These are phyloP conservation scores for Panthera uncia DNA, from an alignment of 2,113 vertebrate genomes.

Conservation along the genomic window DNA sequence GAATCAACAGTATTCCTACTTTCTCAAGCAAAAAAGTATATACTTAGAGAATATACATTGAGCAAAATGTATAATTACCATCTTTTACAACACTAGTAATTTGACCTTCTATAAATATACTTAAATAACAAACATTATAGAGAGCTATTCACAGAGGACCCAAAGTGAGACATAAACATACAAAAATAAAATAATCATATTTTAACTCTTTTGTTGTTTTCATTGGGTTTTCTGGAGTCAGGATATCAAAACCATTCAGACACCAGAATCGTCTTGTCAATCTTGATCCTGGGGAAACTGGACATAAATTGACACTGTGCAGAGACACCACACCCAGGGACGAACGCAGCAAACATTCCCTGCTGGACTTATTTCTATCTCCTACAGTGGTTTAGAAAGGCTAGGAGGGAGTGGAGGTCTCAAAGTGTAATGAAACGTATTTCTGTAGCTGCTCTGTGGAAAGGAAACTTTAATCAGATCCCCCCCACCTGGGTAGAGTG, in stretches of 20 bases:
- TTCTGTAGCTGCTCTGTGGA: slow-evolving; percentile 49
- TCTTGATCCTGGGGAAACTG: not conserved
- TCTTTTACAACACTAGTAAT: slow-evolving; percentile 78
- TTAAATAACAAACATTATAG: slow-evolving; percentile 85
- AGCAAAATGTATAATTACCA: slow-evolving; percentile 58
- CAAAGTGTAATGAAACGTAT: not conserved
- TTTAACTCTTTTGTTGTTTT: slow-evolving; percentile 45
- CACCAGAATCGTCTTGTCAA: not conserved
- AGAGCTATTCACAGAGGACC: slow-evolving; percentile 74
- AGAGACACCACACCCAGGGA: not conserved
- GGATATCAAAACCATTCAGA: slow-evolving; percentile 45
- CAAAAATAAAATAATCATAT: slow-evolving; percentile 82
- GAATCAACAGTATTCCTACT: slow-evolving; percentile 6
- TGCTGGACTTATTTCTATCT: not conserved
- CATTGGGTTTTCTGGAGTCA: not conserved
- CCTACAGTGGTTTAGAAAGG: not conserved
- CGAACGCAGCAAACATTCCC: slow-evolving; percentile 4
- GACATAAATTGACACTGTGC: slow-evolving; percentile 8
- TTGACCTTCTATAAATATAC: slow-evolving; percentile 84
- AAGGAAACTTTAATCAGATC: slow-evolving; percentile 43
- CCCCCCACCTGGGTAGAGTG: slow-evolving; percentile 1
- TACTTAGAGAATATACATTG: slow-evolving; percentile 58
- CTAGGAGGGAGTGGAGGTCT: not conserved
- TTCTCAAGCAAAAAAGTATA: slow-evolving; percentile 70
- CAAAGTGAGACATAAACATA: slow-evolving; percentile 75